phyloP scores from a whole-genome alignment of 1,140 invertebrate genomes.

The Trachymyrmex cornetzi region DNA sequence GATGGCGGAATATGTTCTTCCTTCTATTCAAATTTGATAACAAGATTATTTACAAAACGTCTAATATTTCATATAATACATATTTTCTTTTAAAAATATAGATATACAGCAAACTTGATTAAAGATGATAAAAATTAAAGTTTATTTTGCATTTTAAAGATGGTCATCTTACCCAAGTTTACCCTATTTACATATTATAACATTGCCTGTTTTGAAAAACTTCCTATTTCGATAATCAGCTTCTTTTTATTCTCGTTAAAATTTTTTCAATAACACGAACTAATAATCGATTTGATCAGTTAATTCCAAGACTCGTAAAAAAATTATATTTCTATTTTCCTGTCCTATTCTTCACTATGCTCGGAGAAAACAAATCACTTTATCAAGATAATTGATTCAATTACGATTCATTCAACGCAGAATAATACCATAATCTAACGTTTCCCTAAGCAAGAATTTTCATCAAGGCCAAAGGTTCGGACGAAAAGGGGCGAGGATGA shows the following conservation, averaged over 20 bases:
- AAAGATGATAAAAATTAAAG: no score
- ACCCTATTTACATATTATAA: neutral
- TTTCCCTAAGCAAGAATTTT: conserved; percentile 34
- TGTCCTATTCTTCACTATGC: neutral
- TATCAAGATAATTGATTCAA: conserved; percentile 48
- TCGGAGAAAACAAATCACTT: conserved; percentile 10
- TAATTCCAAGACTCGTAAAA: neutral
- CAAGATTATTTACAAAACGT: neutral
- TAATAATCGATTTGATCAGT: neutral
- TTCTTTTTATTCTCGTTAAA: neutral
- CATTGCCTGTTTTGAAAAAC: neutral
- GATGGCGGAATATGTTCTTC: neutral
- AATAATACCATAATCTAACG: conserved; percentile 12
- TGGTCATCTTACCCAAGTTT: no score
- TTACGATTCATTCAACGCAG: conserved; percentile 26
- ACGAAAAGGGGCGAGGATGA: conserved; percentile 4
- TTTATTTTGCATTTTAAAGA: no score
- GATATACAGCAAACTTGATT: no score
- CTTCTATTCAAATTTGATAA: neutral
- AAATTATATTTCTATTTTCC: neutral
- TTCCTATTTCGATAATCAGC: neutral
- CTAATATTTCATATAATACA: neutral
- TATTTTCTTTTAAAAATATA: neutral
- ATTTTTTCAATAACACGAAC: neutral
- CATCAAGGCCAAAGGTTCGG: neutral